Conservation (phyloP, 2,888 invertebrate genomes). For the Lasioglossum marginatum region DNA sequence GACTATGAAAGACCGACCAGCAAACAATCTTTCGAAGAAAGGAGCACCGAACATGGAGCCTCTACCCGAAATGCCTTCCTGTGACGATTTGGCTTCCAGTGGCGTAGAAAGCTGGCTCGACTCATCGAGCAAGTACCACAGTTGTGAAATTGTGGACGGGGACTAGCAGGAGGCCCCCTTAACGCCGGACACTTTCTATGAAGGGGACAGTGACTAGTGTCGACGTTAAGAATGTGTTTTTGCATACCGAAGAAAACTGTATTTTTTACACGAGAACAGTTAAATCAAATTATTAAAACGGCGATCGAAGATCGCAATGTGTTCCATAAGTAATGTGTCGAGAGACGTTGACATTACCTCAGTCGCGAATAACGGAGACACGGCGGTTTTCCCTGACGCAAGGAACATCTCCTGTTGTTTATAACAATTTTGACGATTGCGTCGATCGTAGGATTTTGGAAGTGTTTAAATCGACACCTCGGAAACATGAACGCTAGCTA, state of each 20-base stretch:
- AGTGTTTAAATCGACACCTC: not conserved
- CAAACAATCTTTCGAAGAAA: conserved; percentile 82
- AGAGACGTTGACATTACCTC: not conserved
- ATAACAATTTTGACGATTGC: not conserved
- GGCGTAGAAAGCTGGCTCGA: conserved; percentile 91
- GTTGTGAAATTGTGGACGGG: conserved; percentile 90
- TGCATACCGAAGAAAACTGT: conserved; percentile 31
- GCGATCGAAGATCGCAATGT: not conserved
- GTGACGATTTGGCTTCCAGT: conserved; percentile 88
- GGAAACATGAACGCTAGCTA: not conserved
- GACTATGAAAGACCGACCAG: conserved; percentile 73
- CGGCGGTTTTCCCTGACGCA: not conserved
- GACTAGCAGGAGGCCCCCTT: conserved; percentile 82
- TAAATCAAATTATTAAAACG: not conserved
- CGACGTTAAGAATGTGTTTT: conserved; percentile 29
- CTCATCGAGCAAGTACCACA: conserved; percentile 91
- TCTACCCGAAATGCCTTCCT: conserved; percentile 88
- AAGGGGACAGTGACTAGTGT: conserved; percentile 49
- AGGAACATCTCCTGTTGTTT: not conserved
- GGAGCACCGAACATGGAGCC: conserved; percentile 88
- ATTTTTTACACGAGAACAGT: not conserved
- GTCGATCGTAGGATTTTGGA: not conserved
- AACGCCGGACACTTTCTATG: conserved; percentile 52
- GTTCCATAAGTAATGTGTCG: not conserved
- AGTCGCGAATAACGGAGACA: not conserved